Evolutionary conservation across 2,113 vertebrate species (phyloP).

Genomic region (Myotis brandtii): DNA sequence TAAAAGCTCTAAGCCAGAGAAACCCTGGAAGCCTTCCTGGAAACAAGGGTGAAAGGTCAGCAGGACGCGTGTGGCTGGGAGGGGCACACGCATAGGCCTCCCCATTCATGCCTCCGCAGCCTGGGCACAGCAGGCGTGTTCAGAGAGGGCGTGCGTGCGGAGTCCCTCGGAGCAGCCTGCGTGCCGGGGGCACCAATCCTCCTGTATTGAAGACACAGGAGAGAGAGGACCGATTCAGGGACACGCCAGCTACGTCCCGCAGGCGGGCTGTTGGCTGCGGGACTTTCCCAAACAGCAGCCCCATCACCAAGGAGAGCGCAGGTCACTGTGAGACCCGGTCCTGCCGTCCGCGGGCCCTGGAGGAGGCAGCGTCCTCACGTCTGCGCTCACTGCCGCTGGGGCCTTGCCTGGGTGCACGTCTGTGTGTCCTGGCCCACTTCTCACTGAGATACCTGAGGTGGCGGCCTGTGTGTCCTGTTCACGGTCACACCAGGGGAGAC

Average conservation of each 20-base stretch:
- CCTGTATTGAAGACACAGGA: rapidly evolving
- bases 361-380: rapidly evolving
- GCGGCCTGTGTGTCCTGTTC: neutral
- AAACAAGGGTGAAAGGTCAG: neutral
- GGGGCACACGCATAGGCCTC: rapidly evolving
- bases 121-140: rapidly evolving
- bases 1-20: neutral
- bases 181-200: rapidly evolving
- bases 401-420: rapidly evolving
- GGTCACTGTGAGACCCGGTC: rapidly evolving
- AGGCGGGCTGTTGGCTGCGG: no score
- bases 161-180: neutral
- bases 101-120: neutral
- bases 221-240: rapidly evolving
- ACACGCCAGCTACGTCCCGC: rapidly evolving
- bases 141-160: rapidly evolving
- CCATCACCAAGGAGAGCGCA: neutral
- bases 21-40: neutral
- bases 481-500: rapidly evolving
- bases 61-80: rapidly evolving
- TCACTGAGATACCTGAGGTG: neutral
- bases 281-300: neutral
- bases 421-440: neutral
- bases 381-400: rapidly evolving
- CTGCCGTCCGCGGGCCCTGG: rapidly evolving